A percentile compares a stretch with the other conserved stretches of the same genome.
Evolutionary conservation across 2,888 invertebrate genomes (phyloP).

Genomic region (Aphidoletes aphidimyza): DNA sequence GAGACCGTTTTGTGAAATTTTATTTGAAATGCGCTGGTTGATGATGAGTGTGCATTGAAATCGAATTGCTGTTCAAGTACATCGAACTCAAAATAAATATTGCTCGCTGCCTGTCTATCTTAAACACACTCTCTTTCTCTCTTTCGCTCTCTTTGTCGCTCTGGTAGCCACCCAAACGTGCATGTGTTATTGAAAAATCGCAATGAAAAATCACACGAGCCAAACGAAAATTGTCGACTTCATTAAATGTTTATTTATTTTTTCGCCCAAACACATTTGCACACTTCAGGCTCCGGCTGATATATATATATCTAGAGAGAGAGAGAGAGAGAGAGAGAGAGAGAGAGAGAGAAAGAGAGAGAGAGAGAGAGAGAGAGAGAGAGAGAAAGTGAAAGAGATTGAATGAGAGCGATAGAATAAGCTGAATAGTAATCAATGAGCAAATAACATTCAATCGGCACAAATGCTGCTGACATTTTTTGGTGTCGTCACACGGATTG

Average conservation of each 20-base stretch:
- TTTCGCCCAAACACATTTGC: background rate
- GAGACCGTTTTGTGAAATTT: background rate
- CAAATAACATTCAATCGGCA: slow-evolving; percentile 43
- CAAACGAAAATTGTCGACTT: slow-evolving; percentile 48
- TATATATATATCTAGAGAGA: no score
- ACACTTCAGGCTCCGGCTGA: no score
- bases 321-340: background rate
- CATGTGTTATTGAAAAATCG: slow-evolving; percentile 42
- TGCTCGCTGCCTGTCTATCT: background rate
- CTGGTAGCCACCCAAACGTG: no score
- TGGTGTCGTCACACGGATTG: slow-evolving; percentile 6
- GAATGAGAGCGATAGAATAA: no score
- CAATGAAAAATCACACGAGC: background rate
- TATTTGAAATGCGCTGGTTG: background rate
- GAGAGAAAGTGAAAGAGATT: no score
- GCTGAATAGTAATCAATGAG: slow-evolving; percentile 32
- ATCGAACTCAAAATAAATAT: slow-evolving; percentile 20
- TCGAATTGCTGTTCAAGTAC: slow-evolving; percentile 25
- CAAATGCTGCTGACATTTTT: slow-evolving; percentile 45
- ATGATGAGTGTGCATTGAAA: background rate
- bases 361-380: background rate
- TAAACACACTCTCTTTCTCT: background rate
- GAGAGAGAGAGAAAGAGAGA: background rate
- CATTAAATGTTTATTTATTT: slow-evolving; percentile 42
- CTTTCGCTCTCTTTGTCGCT: no score